Evolutionary conservation across 2,797 vertebrate genomes (phyloP), one percentile per base, ranked within the genome.

Genomic region (Brachymystax lenok): DNA sequence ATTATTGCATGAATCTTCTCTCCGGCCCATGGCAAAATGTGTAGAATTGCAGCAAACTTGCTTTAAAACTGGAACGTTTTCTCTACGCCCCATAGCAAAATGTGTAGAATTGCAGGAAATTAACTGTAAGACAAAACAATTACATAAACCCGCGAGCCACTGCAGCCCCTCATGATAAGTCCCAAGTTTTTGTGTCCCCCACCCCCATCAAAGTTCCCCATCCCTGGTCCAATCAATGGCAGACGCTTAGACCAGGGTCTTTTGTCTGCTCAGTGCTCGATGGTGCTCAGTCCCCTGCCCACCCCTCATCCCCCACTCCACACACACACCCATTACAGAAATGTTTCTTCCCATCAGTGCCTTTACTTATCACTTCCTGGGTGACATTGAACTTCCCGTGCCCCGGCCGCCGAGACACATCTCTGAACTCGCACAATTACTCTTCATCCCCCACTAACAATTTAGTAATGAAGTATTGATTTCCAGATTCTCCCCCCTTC

Each of bases 381-480:
- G 94, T 94, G 96, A 96, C 96, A 95, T 93, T 95, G 96, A 98
- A 95, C 96, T 97, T 94, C 90, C 92, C 82, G 88, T 96, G 95
- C 94, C 96, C 95, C 77, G 87, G 93, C 95, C 79, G 74, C 93
- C 88, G 95, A 96, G 96, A 95, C 95, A 93, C 94, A 94, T 95
- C 94, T 94, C 94, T 95, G 94, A 94, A 93, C 94, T 94, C 93
- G 91, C 72, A 92, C 95, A 94, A 96, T 98, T 94, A 94, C 95
- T 99, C 97, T 97, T 97, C 97, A 96, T 96, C 95, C 94, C 56
- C 94, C 94, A 93, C 96, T 96, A 97, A 98, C 97, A 98, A 98
- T 99, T 98, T 98, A 97, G 97, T 99, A 98, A 99, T 98, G 98
- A 99, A 99, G 97, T 99, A 99, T 99, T 96, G 98, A 99, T 99